Percentiles rank a stretch among this genome's conserved stretches.
phyloP scores from a whole-genome alignment of 2,797 vertebrate species.

The Pelobates cultripes region DNA sequence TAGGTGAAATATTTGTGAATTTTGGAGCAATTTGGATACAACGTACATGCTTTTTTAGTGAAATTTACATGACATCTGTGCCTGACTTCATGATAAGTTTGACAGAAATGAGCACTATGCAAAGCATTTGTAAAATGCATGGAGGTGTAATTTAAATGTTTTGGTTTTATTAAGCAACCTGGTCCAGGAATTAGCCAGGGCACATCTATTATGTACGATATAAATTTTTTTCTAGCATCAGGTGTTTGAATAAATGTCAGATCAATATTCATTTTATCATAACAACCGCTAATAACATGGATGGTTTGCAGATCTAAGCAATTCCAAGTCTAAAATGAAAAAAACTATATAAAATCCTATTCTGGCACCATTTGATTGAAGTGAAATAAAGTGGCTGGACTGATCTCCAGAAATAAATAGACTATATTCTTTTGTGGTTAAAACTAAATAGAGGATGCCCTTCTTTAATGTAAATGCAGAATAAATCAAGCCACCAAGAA shows the following conservation, averaged over 20 bases:
- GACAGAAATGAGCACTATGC: no score
- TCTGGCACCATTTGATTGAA: not conserved
- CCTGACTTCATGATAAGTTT: no score
- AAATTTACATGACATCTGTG: no score
- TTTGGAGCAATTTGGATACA: no score
- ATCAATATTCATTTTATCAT: not conserved
- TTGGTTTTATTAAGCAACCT: no score
- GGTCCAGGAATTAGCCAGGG: no score
- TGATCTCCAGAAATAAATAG: slow-evolving; percentile 7
- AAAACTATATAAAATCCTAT: not conserved
- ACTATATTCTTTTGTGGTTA: not conserved
- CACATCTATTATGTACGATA: no score
- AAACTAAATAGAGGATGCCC: not conserved
- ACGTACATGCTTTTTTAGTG: no score
- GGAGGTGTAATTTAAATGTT: no score
- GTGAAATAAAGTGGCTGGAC: not conserved
- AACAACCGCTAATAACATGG: not conserved
- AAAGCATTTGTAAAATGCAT: no score
- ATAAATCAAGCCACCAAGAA: slow-evolving; percentile 9
- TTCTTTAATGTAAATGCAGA: slow-evolving; percentile 16
- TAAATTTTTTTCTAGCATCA: not conserved
- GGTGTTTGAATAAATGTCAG: not conserved
- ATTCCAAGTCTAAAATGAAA: not conserved
- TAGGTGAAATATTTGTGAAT: no score
- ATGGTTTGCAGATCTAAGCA: not conserved